Base-by-base conservation (phyloP, 2,888 invertebrate species). In the Pyrrhia umbra region DNA sequence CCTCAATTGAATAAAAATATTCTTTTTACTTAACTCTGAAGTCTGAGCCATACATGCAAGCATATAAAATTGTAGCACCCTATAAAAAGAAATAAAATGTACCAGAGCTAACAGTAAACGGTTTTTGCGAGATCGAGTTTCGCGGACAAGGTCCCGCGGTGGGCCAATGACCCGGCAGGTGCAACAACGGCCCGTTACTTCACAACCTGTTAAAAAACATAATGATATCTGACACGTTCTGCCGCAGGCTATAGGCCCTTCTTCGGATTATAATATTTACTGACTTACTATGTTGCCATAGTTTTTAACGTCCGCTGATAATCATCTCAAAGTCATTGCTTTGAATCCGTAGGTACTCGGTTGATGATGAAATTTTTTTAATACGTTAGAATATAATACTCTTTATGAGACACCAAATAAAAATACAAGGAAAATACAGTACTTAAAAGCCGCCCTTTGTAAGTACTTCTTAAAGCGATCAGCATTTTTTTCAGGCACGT, bases 121-220 rank as follows among this genome's bases (percentile, higher is more conserved):
- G 84, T 89, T 90, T 90, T 90, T 88, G 88, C 88, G 83, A 86
- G 85, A 82, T 79, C 88, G 69, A 81, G 87, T 85, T 86, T 84
- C 80, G 82, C 81, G 79, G 83, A 78, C 87, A 86, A 86, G 87
- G 87, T 84, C 81, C 64, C 58, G 63, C 52, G 42, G 42, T 6
- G 69, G 83, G 83, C 81, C 84, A 64, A 69, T 49, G 83, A 83
- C 84, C 84, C 70, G 69, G 68, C 80, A 79, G 82, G 77, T 86
- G 87, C 86, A 87, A 80, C 69, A 51, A 43, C 55, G 59, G 54
- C 49, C 77, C 75, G 76, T 80, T 81, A 80, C 64, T 69, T 69
- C 70, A 71, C 69, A 77, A 76, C 74, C 68, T 66, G 72, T 64
- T 46, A 60, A 71, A 80, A 79, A 68, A 72, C 20, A 46, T 58